These are phyloP conservation scores for Pocillopora verrucosa DNA, from an alignment of 64 coral and sea anemone genomes.

Conservation along the genomic window DNA sequence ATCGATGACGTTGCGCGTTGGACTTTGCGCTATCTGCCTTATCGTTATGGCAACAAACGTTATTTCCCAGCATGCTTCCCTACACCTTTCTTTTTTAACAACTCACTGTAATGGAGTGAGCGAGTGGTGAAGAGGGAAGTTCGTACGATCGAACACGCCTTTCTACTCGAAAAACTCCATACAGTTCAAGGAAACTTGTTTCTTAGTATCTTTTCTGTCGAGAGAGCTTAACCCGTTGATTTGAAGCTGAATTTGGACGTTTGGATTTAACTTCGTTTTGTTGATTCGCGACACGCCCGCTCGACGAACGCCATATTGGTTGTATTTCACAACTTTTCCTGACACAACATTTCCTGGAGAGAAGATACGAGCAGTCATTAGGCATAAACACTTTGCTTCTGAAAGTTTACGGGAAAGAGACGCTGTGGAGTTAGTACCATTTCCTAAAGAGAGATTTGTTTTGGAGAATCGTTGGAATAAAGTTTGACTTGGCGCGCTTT, in stretches of 20 bases:
- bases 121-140: neutral
- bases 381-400: neutral
- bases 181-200: no score
- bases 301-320: constrained; percentile 38
- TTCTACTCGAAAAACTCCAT: neutral
- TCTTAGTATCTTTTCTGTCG: neutral
- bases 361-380: neutral
- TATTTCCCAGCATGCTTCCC: constrained; percentile 12
- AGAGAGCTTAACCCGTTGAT: neutral
- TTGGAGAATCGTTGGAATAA: neutral
- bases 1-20: neutral
- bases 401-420: neutral
- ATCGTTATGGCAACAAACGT: constrained; percentile 45
- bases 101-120: neutral
- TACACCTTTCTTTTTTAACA: neutral
- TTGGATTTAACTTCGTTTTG: neutral
- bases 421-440: constrained; percentile 15
- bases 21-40: constrained; percentile 13
- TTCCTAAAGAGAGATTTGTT: neutral
- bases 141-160: neutral
- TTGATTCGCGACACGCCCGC: constrained; percentile 24
- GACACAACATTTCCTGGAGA: neutral
- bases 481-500: constrained; percentile 4
- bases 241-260: neutral
- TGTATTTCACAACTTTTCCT: neutral